A percentile compares a stretch with the other conserved stretches of the same genome.
Conservation (phyloP, 1,140 invertebrate species). For the Mercenaria mercenaria region DNA sequence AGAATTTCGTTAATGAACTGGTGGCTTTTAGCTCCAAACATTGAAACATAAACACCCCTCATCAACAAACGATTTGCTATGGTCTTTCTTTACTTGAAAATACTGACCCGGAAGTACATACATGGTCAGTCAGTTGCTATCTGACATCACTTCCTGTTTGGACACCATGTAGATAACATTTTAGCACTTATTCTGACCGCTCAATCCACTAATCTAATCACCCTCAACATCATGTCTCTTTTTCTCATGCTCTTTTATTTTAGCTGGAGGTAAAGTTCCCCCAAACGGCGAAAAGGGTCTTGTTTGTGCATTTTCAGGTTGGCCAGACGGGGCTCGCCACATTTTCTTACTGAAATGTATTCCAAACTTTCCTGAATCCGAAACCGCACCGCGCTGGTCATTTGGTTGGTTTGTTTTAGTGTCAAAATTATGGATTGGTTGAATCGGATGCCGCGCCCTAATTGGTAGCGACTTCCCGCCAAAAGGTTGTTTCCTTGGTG, state of each 20-base stretch:
- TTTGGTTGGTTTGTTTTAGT: slow-evolving; percentile 31
- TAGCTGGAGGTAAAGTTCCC: slow-evolving; percentile 50
- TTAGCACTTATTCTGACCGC: too few species aligned
- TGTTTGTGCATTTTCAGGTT: slow-evolving; percentile 41
- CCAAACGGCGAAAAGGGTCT: slow-evolving; percentile 65
- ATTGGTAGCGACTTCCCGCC: slow-evolving; percentile 46
- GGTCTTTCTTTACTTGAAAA: too few species aligned
- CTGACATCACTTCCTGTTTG: too few species aligned
- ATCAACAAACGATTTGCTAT: too few species aligned
- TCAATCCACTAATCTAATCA: too few species aligned
- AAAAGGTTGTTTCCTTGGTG: slow-evolving; percentile 28
- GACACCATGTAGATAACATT: too few species aligned
- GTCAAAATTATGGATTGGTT: slow-evolving; percentile 20
- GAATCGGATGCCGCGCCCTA: slow-evolving; percentile 60
- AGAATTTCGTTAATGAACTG: too few species aligned
- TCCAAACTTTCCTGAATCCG: background rate
- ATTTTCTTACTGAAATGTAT: slow-evolving; percentile 60
- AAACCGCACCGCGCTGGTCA: background rate
- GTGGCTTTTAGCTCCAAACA: too few species aligned
- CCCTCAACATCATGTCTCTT: slow-evolving; percentile 11
- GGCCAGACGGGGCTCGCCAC: slow-evolving; percentile 60
- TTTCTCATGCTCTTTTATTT: slow-evolving; percentile 55
- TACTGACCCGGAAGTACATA: too few species aligned
- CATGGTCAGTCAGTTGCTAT: too few species aligned
- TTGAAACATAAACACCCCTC: too few species aligned